Percentiles rank a stretch among this genome's conserved stretches.
These are phyloP conservation scores for Porites evermanni DNA, from an alignment of 92 coral and sea anemone genomes.

Conservation along the genomic window DNA sequence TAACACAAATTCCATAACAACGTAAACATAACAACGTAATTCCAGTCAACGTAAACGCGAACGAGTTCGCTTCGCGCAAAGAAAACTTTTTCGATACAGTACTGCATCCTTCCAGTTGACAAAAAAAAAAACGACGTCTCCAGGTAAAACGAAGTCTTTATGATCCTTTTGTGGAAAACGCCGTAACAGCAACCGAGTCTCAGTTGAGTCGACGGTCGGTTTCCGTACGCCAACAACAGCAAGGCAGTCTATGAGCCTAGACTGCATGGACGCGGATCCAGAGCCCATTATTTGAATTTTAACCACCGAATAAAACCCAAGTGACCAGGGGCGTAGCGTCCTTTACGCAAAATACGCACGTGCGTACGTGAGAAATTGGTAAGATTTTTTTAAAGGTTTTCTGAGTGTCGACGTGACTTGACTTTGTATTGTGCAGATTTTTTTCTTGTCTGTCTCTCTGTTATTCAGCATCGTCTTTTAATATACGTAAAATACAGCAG, in stretches of 20 bases:
- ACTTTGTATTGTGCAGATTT: no score
- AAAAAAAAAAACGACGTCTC: constrained; percentile 97
- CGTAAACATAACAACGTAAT: no score
- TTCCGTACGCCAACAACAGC: constrained; percentile 95
- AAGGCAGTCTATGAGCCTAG: constrained; percentile 88
- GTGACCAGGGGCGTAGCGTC: no score
- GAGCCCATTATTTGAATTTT: constrained; percentile 44
- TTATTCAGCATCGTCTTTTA: no score
- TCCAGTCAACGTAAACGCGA: constrained; percentile 94
- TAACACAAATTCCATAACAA: constrained; percentile 96
- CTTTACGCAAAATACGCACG: no score
- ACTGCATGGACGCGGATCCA: constrained; percentile 41
- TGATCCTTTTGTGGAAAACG: constrained; percentile 94
- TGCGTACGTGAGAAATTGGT: no score
- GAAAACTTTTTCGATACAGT: constrained; percentile 95
- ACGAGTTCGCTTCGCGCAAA: constrained; percentile 94
- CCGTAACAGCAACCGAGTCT: constrained; percentile 87
- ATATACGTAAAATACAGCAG: no score
- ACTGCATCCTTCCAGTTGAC: constrained; percentile 97
- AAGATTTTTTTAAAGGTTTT: no score
- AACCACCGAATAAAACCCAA: not conserved
- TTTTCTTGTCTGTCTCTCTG: no score
- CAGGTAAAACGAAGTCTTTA: constrained; percentile 89
- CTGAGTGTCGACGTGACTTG: no score
- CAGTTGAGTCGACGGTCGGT: constrained; percentile 90